Percentiles rank a stretch among this genome's conserved stretches.
These are phyloP conservation scores for Nemotelus nigrinus DNA, from an alignment of 2,888 invertebrate genomes.

Conservation along the genomic window DNA sequence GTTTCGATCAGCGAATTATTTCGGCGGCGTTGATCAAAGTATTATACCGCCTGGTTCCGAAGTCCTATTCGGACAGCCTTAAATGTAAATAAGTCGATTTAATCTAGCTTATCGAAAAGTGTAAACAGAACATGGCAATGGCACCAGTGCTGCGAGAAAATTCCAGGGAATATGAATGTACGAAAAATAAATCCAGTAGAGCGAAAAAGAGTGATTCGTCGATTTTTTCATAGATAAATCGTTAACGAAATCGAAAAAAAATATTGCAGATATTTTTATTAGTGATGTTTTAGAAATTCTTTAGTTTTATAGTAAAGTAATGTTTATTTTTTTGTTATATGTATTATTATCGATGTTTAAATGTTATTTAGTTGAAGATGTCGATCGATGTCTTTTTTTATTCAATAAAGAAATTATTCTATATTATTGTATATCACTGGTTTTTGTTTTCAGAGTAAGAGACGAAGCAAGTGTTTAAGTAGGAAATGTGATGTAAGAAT, in stretches of 20 bases:
- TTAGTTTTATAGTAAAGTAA: neutral
- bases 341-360: slow-evolving; percentile 24
- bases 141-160: slow-evolving; percentile 9
- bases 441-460: neutral
- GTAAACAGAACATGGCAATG: neutral
- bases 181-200: neutral
- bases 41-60: slow-evolving; percentile 71
- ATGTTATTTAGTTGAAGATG: slow-evolving; percentile 20
- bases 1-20: slow-evolving; percentile 75
- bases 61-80: slow-evolving; percentile 68
- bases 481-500: neutral
- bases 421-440: neutral
- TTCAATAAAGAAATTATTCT: slow-evolving; percentile 15
- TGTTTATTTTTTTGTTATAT: slow-evolving; percentile 25
- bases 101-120: neutral
- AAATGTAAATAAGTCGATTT: slow-evolving; percentile 46
- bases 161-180: slow-evolving; percentile 30
- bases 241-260: neutral
- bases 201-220: neutral
- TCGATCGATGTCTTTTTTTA: neutral
- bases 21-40: slow-evolving; percentile 68
- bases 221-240: slow-evolving; percentile 4
- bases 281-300: neutral
- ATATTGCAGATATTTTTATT: slow-evolving; percentile 16
- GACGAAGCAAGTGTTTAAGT: neutral